Evolutionary conservation across 2,113 vertebrate species (phyloP), one percentile per base, ranked within the genome.

Genomic region (Platysternon megacephalum): DNA sequence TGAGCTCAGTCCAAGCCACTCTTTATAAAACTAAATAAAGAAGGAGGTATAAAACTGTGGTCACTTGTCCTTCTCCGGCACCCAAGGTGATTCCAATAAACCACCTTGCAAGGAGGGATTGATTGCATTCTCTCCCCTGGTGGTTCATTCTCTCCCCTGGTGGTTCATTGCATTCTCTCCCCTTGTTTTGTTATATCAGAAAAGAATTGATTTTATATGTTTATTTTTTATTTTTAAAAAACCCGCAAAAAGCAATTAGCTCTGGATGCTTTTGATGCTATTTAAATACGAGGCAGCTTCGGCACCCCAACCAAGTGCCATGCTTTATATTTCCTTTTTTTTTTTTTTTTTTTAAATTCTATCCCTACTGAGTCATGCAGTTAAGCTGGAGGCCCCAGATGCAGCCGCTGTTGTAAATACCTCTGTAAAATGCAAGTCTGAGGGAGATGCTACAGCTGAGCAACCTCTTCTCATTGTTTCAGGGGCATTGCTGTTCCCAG

Each of bases 381-480:
- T 94, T 94, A 90, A 94, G 82, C 90, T 96, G 93, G 61, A 97
- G 89, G 85, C 74, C 58, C 95, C 95, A 96, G 95, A 97, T 95
- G 95, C 76, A 80, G 80, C 79, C 53, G 52, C n/a, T 95, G 88
- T 78, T 97, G 89, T 96, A 93, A 95, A 96, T 90, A 91, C 46
- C 88, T 80, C 85, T 87, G 46, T 79, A 91, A 96, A 96, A 97
- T 93, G 86, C 72, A 94, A 95, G 51, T 65, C 79, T 72, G 79
- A 91, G 11, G 11, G 49, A 94, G 96, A 94, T 44, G 55, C 1
- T 94, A n/a, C 87, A 93, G 48, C 89, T 94, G 86, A 93, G 79
- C 42, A 79, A 85, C 65, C 53, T 93, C 56, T 22, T 94, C 21
- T 86, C 53, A 76, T 88, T 96, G 88, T 96, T 97, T 94, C 85